Conservation (phyloP, 2,797 vertebrate genomes). For the Leptoclinus maculatus region DNA sequence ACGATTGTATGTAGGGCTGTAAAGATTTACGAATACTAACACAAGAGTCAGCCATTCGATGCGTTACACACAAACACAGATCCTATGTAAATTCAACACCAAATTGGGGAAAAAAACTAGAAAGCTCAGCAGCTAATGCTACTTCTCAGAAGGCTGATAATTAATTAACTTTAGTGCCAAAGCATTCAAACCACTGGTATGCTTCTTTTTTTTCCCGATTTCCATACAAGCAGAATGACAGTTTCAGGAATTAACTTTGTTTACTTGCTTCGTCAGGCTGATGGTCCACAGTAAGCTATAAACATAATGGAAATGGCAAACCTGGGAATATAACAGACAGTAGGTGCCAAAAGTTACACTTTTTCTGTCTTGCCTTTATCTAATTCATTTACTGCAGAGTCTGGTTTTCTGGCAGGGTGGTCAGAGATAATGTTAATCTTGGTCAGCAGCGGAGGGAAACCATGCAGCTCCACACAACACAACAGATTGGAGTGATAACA, state of each 20-base stretch:
- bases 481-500: constrained; percentile 76
- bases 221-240: not conserved
- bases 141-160: not conserved
- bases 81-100: no score
- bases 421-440: constrained; percentile 84
- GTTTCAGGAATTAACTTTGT: constrained; percentile 22
- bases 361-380: constrained; percentile 73
- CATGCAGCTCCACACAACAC: constrained; percentile 76
- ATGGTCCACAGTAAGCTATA: constrained; percentile 38
- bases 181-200: not conserved
- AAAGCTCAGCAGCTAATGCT: not conserved
- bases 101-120: not conserved
- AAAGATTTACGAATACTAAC: not conserved
- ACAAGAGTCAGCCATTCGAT: not conserved
- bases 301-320: constrained; percentile 61
- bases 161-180: not conserved
- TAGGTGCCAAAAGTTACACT: constrained; percentile 65
- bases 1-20: not conserved
- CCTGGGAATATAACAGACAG: constrained; percentile 63
- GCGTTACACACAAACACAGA: not conserved
- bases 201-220: not conserved
- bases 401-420: constrained; percentile 80
- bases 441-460: constrained; percentile 78
- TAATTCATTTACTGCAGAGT: constrained; percentile 77
- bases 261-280: constrained; percentile 31